A percentile compares a stretch with the other conserved stretches of the same genome.
phyloP scores from a whole-genome alignment of 2,888 invertebrate species.

The Thymelicus lineola region DNA sequence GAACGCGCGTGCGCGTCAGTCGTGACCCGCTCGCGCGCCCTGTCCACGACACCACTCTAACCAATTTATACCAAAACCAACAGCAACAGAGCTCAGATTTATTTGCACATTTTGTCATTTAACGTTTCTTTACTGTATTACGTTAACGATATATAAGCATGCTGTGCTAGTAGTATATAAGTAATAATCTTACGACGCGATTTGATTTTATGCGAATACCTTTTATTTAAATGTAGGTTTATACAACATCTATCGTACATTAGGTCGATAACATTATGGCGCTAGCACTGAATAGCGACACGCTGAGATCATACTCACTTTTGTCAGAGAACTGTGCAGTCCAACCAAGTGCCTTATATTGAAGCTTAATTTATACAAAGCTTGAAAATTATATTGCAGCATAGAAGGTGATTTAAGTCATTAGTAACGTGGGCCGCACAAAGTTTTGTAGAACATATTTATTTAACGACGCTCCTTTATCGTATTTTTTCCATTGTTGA shows the following conservation, averaged over 20 bases:
- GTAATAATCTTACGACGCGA: conserved; percentile 48
- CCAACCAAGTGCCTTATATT: conserved; percentile 23
- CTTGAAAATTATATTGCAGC: conserved; percentile 17
- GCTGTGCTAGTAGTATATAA: conserved; percentile 52
- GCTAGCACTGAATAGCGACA: conserved; percentile 60
- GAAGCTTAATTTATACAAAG: conserved; percentile 27
- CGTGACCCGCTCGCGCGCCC: conserved; percentile 83
- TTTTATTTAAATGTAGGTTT: conserved; percentile 38
- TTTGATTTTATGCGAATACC: conserved; percentile 58
- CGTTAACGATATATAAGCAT: conserved; percentile 51
- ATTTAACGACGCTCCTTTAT: background rate
- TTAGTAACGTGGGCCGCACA: conserved; percentile 1
- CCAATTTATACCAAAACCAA: conserved; percentile 64
- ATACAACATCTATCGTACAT: conserved; percentile 28
- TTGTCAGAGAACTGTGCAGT: conserved; percentile 54
- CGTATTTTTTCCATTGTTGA: background rate
- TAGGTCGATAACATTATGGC: conserved; percentile 50
- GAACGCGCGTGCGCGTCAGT: conserved; percentile 82
- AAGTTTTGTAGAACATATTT: background rate
- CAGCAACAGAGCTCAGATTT: conserved; percentile 73
- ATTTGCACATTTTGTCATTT: conserved; percentile 49
- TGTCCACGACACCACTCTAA: conserved; percentile 53
- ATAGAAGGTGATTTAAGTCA: conserved; percentile 15
- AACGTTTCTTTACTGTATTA: conserved; percentile 65
- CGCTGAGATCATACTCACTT: conserved; percentile 71